Base-by-base conservation (phyloP, 2,888 invertebrate species). In the Cecidostiba fungosa region DNA sequence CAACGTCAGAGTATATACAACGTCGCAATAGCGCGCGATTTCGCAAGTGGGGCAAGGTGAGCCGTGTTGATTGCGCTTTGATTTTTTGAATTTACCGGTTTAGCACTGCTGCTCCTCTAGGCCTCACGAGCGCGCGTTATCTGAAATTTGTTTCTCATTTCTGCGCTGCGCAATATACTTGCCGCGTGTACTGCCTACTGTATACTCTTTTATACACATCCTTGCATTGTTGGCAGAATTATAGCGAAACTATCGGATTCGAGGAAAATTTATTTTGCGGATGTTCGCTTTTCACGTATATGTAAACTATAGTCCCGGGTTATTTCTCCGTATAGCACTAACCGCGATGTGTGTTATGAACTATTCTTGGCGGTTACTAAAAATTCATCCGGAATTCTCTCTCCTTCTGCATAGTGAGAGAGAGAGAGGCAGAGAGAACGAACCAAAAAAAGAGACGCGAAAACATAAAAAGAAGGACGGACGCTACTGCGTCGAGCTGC, bases 21-120 rank as follows among this genome's bases (percentile, higher is more conserved):
- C 66, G 77, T 54, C 59, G 74, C 82, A 83, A 73, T 82, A 36
- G 50, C n/a, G 23, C 62, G 29, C 66, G 16, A 66, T 62, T 72
- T 69, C 77, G 66, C 76, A 54, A 76, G 79, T 86, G 77, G 86
- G 79, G 85, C 86, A 86, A 86, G 86, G 86, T 82, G 78, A 86
- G 70, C 78, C 23, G 54, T 59, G 69, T 82, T 83, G 85, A 85
- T 85, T 85, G 85, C 87, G 80, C 80, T 85, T 87, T 87, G 83
- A 85, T 79, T 86, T 84, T 86, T 85, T 73, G 43, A 43, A 19
- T 74, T 70, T 83, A 14, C 62, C 14, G n/a, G 47, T 62, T 59
- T 59, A 59, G 23, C 54, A 8, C 19, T 43, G 12, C n/a, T 26
- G 66, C 50, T 69, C 39, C 54, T 76, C 80, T 43, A 32, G 16